phyloP scores from a whole-genome alignment of 2,113 vertebrate genomes.

The Machaerirhynchus nigripectus region DNA sequence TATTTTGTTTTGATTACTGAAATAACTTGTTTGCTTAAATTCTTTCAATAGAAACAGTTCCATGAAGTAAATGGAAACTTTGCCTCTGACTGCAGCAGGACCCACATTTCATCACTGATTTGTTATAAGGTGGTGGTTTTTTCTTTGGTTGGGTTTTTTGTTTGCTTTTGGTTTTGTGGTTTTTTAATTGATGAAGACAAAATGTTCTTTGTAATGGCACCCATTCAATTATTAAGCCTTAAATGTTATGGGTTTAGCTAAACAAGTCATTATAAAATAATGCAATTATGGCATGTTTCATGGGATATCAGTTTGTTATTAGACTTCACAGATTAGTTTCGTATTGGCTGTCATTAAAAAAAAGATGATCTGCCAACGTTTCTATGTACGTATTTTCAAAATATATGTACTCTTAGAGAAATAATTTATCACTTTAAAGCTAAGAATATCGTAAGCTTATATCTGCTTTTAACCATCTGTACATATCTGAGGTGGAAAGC shows the following conservation, averaged over 20 bases:
- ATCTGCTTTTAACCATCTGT: not conserved
- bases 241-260: not conserved
- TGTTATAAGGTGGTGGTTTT: not conserved
- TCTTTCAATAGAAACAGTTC: not conserved
- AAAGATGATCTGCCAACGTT: not conserved
- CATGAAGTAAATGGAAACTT: not conserved
- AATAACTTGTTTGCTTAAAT: not conserved
- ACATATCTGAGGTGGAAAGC: not conserved
- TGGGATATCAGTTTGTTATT: not conserved
- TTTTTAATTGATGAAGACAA: not conserved
- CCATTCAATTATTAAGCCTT: not conserved
- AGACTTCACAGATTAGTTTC: not conserved
- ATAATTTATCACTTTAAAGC: not conserved
- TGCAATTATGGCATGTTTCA: not conserved
- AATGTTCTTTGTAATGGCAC: not conserved
- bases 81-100: not conserved
- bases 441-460: not conserved
- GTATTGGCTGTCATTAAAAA: not conserved
- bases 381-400: not conserved
- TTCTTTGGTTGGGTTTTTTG: not conserved
- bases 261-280: not conserved
- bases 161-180: rapidly evolving
- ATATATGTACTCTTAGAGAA: not conserved
- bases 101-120: not conserved
- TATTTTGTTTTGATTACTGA: not conserved